Conservation (phyloP, 2,113 vertebrate species). For the Aldabrachelys gigantea region DNA sequence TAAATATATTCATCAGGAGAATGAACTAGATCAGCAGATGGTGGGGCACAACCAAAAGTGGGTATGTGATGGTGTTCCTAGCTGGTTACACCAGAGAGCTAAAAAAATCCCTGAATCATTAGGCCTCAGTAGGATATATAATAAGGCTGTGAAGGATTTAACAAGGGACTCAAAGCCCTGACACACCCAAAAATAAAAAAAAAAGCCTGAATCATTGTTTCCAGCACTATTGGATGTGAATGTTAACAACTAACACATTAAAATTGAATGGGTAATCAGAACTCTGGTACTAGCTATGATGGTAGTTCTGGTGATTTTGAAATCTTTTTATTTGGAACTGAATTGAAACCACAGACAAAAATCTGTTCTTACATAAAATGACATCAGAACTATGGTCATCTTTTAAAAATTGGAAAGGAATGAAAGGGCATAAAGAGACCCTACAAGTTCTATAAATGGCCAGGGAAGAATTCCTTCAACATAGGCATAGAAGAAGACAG, state of each 20-base stretch:
- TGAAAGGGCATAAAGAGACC: neutral
- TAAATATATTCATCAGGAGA: neutral
- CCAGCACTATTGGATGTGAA: neutral
- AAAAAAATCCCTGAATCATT: neutral
- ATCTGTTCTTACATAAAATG: neutral
- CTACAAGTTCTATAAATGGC: neutral
- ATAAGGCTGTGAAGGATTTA: neutral
- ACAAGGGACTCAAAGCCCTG: neutral
- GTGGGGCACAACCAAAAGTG: neutral
- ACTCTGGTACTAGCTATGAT: neutral
- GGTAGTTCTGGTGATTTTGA: neutral
- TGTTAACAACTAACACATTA: neutral
- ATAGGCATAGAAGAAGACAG: neutral
- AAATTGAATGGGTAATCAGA: neutral
- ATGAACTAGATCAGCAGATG: neutral
- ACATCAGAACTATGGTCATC: neutral
- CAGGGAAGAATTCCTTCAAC: neutral
- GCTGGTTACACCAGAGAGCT: neutral
- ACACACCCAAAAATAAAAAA: neutral
- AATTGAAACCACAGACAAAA: neutral
- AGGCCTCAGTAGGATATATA: neutral
- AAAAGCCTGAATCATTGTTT: neutral
- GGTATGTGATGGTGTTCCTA: neutral
- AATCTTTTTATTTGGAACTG: neutral
- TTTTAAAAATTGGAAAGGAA: neutral